Evolutionary conservation across 2,797 vertebrate genomes (phyloP).

Genomic region (Lagorchestes hirsutus): DNA sequence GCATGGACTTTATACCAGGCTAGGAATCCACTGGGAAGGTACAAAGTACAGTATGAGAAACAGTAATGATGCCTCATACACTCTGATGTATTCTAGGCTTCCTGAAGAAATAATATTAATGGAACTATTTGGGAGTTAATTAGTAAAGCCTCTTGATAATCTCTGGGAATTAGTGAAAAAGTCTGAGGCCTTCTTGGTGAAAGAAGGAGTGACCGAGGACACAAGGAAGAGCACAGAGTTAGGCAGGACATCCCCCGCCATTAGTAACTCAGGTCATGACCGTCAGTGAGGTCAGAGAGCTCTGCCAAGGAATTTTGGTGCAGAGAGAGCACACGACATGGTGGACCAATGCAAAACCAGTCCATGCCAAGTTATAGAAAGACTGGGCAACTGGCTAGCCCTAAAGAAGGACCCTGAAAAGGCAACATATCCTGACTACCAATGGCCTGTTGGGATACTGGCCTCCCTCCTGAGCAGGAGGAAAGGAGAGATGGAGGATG

Average conservation of each 20-base stretch:
- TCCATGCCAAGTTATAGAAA: background rate
- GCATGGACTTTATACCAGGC: background rate
- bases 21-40: background rate
- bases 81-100: background rate
- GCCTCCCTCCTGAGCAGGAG: background rate
- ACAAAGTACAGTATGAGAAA: background rate
- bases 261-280: background rate
- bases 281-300: background rate
- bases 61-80: background rate
- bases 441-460: background rate
- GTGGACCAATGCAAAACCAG: background rate
- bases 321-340: background rate
- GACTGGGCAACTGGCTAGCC: background rate
- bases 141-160: background rate
- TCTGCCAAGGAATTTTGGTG: background rate
- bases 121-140: background rate
- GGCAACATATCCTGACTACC: background rate
- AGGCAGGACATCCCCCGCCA: background rate
- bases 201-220: background rate
- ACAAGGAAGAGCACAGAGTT: background rate
- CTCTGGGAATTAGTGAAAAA: background rate
- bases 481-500: background rate
- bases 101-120: background rate
- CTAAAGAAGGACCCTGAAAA: background rate
- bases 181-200: background rate